Evolutionary conservation across 2,888 invertebrate genomes (phyloP), one percentile per base, ranked within the genome.

Genomic region (Lymantria monacha): DNA sequence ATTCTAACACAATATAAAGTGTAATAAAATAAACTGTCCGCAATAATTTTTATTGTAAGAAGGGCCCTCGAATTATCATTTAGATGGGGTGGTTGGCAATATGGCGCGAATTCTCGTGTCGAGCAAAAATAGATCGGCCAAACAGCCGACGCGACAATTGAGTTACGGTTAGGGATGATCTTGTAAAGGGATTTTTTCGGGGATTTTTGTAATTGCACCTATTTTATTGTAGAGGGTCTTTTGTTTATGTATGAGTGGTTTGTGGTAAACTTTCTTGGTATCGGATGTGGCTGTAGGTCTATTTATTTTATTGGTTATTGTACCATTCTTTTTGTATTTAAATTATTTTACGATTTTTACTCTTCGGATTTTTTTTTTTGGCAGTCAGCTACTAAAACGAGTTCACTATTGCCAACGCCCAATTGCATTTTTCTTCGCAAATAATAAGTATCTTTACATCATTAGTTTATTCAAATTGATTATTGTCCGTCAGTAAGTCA

Each of bases 1-100:
- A 83, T 75, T 85, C 79, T 83, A 83, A 81, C 79, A 85, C 88
- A 89, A 89, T 88, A 87, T 83, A 79, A 85, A 85, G 72, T 82
- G 87, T 87, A 90, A 90, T 90, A 89, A 90, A 89, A 88, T 89
- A 89, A 90, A 90, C 87, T 82, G 84, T 78, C 79, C 85, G 79
- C 88, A 88, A 90, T 90, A 89, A 88, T 90, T 90, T 90, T 88
- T 88, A 90, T 90, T 87, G 87, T 87, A 86, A 87, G 83, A 74
- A 82, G 86, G 82, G 78, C 79, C 81, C 82, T 76, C 79, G 84
- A 85, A 90, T 90, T 90, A 90, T 90, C 89, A 90, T 90, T 90
- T 89, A 90, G 87, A 90, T 90, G 85, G 89, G 87, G 85, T 74
- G 84, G 78, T 66, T 63, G 66, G 79, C 88, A 89, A 87, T 89